Base-by-base conservation (phyloP, 1,140 invertebrate genomes). In the Polyergus mexicanus region DNA sequence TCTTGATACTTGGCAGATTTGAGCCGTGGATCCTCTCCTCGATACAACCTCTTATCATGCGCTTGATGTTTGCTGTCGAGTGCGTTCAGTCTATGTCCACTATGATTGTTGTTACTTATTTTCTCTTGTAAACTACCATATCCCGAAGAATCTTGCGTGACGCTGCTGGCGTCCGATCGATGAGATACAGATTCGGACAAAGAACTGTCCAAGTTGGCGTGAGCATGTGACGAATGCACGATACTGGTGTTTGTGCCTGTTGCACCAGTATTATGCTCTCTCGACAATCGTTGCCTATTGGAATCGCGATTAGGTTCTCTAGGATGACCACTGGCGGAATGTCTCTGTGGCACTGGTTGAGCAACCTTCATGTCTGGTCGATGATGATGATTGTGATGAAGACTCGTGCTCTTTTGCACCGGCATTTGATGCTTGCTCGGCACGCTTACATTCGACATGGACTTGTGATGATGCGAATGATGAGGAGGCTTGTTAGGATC, bases 381-480 rank as follows among this genome's bases (percentile, higher is more conserved):
- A n/a, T 94, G 90, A 63, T 94, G 93, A 78, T 94, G 90, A 84
- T 95, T 94, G n/a, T 94, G 94, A 72, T 95, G 93, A 13, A 91
- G 51, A 1, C 71, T 19, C 16, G 87, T 94, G 13, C 76, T 6
- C 13, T 80, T 94, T 22, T 93, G 91, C 56, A 76, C 88, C 7
- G 91, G 87, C 38, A 91, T 86, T 0, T 92, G 90, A 66, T 94
- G 93, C 72, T 93, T 92, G 16, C 58, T 88, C 22, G 90, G 88
- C 32, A 93, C 86, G 62, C 76, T 89, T 35, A 81, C 62, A 35
- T 75, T 83, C 8, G 92, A 88, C 51, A 85, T 71, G 54, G 81
- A 86, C 69, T 93, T 94, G 16, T 93, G 92, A 22, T 93, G 93
- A 51, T 92, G 92, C 16, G 91, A 92, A 76, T 94, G 94, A 75